Evolutionary conservation across 2,113 vertebrate species (phyloP), one percentile per base, ranked within the genome.

Genomic region (Proterorhinus semilunaris): DNA sequence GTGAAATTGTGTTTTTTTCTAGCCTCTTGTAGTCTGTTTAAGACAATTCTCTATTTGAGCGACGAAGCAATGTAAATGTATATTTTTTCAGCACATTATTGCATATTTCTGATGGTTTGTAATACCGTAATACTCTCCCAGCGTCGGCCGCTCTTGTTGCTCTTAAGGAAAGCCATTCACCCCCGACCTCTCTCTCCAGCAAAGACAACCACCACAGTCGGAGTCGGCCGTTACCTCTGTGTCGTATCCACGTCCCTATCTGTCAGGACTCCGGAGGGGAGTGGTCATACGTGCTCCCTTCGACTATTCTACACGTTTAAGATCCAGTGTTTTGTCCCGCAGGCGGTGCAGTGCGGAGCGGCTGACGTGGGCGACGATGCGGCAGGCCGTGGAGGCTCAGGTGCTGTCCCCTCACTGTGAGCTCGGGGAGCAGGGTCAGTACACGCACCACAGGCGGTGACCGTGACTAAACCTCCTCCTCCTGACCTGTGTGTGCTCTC

Each of bases 371-470:
- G 50, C 48, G 66, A 85, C 50, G 78, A 91, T 91, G 90, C 88
- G 78, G 71, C 89, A 90, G 83, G 90, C 89, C 3, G 80, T 84
- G 82, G 90, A 88, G 69, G 87, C 89, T 71, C 82, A 86, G 66
- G 84, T 86, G 73, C 72, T 88, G 52, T 90, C 51, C 78, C 76
- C 82, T 0, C 69, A 75, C 74, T 86, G 65, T 73, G 86, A 86
- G 16, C 86, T 90, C 0, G 87, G 89, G 73, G 88, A 91, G 36
- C 86, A 89, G 6, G 88, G 90, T 91, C 42, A 85, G 88, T 74
- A 3, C 15, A 3, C 3, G 2, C 9, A 6, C 13, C 27, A 36
- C 55, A 36, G 3, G 6, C 36, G 3, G 27, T 36, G 27, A 36
- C 27, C 4, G 15, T 12, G 16, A 50, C 12, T 49, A 50, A 50